A percentile compares a stretch with the other conserved stretches of the same genome.
Conservation (phyloP, 2,888 invertebrate species). For the Ferrisia virgata region DNA sequence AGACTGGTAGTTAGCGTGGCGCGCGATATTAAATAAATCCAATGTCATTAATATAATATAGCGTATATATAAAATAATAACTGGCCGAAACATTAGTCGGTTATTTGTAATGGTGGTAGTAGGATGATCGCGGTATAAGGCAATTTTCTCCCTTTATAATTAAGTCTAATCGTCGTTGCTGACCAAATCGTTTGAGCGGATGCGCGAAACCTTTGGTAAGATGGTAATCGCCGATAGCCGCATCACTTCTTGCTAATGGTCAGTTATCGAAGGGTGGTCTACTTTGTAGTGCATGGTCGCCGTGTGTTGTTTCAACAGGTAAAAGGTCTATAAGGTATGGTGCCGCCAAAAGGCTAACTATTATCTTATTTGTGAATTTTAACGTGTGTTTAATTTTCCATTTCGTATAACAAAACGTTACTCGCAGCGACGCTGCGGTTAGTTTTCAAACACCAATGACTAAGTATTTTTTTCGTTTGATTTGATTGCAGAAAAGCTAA, state of each 20-base stretch:
- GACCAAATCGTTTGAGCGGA: neutral
- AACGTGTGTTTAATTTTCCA: neutral
- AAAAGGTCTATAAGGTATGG: neutral
- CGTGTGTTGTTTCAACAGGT: constrained; percentile 28
- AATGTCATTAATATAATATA: constrained; percentile 27
- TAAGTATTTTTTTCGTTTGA: neutral
- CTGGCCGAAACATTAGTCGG: neutral
- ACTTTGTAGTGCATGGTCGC: neutral
- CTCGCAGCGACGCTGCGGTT: neutral
- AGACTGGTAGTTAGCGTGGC: neutral
- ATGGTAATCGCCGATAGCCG: constrained; percentile 30
- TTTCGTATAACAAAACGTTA: neutral
- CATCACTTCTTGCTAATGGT: constrained; percentile 36
- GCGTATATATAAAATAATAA: constrained; percentile 20
- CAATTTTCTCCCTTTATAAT: constrained; percentile 2
- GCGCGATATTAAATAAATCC: constrained; percentile 1
- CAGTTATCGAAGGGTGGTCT: constrained; percentile 40
- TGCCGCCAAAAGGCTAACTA: neutral
- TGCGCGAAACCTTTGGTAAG: neutral
- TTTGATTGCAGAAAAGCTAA: neutral
- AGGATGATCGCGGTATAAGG: neutral
- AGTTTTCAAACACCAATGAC: neutral
- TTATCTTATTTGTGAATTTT: constrained; percentile 14
- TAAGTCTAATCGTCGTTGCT: constrained; percentile 21
- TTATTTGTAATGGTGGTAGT: neutral